Conservation (phyloP, 2,797 vertebrate species). For the Diplodus puntazzo region DNA sequence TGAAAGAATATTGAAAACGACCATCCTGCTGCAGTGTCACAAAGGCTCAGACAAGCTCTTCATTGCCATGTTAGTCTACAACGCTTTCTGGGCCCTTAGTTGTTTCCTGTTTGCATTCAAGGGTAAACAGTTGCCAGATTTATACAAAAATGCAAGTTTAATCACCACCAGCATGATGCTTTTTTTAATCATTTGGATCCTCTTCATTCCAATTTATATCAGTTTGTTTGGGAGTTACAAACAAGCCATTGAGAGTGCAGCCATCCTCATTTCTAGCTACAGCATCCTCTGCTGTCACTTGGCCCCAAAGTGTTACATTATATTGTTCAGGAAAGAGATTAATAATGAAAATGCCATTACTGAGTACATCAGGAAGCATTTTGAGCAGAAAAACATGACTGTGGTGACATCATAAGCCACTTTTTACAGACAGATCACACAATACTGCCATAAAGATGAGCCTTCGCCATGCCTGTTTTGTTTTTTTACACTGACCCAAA, state of each 20-base stretch:
- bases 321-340: constrained; percentile 73
- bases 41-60: constrained; percentile 20
- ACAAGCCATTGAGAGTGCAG: constrained; percentile 51
- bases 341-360: constrained; percentile 70
- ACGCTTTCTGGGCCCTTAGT: constrained; percentile 54
- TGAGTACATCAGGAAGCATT: constrained; percentile 73
- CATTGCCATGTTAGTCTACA: constrained; percentile 63
- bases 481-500: too few relatives aligned
- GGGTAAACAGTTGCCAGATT: constrained; percentile 72
- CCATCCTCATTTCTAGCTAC: constrained; percentile 74
- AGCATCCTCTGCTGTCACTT: constrained; percentile 79
- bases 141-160: constrained; percentile 77
- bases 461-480: too few relatives aligned
- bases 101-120: constrained; percentile 77
- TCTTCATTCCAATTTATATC: constrained; percentile 75
- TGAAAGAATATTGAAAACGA: fast-evolving
- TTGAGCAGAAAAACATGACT: constrained; percentile 46
- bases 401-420: constrained; percentile 50
- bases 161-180: constrained; percentile 77
- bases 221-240: constrained; percentile 43
- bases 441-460: too few relatives aligned
- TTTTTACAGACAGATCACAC: too few relatives aligned
- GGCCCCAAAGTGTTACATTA: constrained; percentile 78
- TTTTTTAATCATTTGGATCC: constrained; percentile 75
- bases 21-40: constrained; percentile 51